phyloP scores from a whole-genome alignment of 2,113 vertebrate species.

The Neomonachus schauinslandi region DNA sequence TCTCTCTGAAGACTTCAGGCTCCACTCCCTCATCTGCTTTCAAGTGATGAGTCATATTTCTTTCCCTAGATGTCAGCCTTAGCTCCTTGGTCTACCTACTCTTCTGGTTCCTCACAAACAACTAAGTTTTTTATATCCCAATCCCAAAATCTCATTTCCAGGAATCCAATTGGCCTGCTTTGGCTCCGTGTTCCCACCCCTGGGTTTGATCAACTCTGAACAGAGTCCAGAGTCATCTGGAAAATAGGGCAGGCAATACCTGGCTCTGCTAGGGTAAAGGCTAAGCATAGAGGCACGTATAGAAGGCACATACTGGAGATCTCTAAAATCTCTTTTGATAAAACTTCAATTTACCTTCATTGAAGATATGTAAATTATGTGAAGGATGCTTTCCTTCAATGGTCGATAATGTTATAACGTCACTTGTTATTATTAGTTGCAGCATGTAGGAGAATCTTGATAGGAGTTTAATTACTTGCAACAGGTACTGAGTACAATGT shows the following conservation, averaged over 20 bases:
- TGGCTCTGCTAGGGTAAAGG: fast-evolving
- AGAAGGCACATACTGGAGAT: not conserved
- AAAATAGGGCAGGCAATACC: not conserved
- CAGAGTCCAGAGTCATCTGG: not conserved
- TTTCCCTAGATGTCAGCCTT: not conserved
- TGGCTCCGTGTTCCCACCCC: fast-evolving
- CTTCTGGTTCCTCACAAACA: not conserved
- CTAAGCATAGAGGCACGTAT: not conserved
- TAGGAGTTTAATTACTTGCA: not conserved
- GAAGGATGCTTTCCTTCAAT: not conserved
- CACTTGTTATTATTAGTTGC: not conserved
- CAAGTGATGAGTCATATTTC: fast-evolving
- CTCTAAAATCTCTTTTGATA: not conserved
- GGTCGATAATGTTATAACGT: not conserved
- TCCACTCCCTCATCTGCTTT: not conserved
- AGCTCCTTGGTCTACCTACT: not conserved
- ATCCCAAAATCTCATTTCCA: not conserved
- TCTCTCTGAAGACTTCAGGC: not conserved
- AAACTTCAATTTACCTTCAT: not conserved
- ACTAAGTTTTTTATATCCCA: not conserved
- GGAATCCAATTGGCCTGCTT: not conserved
- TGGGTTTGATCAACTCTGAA: not conserved
- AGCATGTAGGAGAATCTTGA: not conserved
- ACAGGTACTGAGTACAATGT: not conserved
- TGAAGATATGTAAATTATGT: not conserved